Base-by-base conservation (phyloP, 1,140 invertebrate species). In the Drosophila albomicans region DNA sequence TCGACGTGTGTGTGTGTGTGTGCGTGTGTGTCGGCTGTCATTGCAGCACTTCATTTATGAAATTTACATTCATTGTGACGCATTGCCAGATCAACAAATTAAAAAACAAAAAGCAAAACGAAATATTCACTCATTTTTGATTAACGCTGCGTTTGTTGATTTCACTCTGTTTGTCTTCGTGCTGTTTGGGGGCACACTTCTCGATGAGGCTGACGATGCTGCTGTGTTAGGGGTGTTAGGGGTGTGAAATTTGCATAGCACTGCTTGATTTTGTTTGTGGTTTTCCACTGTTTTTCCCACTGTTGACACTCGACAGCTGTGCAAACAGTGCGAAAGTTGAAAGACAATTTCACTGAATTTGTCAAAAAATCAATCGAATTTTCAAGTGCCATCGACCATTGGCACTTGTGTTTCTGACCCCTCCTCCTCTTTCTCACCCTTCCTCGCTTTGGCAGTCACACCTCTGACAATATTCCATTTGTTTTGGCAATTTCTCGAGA, bases 21-120 rank as follows among this genome's bases (percentile, higher is more conserved):
- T 46, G 48, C 13, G 13, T 11, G 52, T 74, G 68, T 69, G 54
- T 46, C 38, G 68, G 13, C 81, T 67, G 64, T 75, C 65, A 70
- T 28, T 69, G 7, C 16, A n/a, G 56, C 59, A 85, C 81, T 82
- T 82, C 81, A 84, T 82, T 82, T 82, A 87, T 82, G 75, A 82
- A 82, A 85, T 87, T 85, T 79, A 82, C 82, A 85, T 85, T 82
- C 74, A 87, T 78, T 81, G 61, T 72, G 20, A 84, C 69, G 48
- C 73, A 86, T 63, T 87, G 82, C 75, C 79, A 81, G 75, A 25
- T 43, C 49, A 66, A 70, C 70, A 56, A 74, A 68, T 74, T 69
- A 74, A 69, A 57, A 73, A 69, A 61, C 8, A 41, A 46, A 41
- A 46, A 65, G 20, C 13, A 43, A 13, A 58, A 28, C 20, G 38